Evolutionary conservation across 2,797 vertebrate species (phyloP), one percentile per base, ranked within the genome.

Genomic region (Arctocebus calabarensis): DNA sequence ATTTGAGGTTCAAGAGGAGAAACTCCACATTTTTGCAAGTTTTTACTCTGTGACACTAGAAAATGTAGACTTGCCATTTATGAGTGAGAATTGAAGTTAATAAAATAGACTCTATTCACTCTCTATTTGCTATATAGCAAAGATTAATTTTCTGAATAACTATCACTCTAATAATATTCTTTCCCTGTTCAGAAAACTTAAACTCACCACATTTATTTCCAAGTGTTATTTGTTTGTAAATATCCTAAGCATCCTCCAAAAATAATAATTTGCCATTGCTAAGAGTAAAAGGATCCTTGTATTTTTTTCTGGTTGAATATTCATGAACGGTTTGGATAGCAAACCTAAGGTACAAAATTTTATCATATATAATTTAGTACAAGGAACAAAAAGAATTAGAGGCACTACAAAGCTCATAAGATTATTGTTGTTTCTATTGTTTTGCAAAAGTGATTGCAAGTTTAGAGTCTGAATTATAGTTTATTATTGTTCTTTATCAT

Each of bases 231-330:
- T 94, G 81, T 96, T 96, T 96, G 70, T 79, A 92, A 91, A 93
- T 94, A 96, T 61, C 61, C 79, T 92, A 40, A 48, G 34, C 27
- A 32, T 61, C 75, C 32, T 94, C 40, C 84, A 77, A 96, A 90
- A 94, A 92, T 40, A 96, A 75, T 96, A 95, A 95, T 94, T 94
- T 92, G n/a, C 57, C 34, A 81, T 48, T 64, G 87, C 12, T 2
- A 34, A 52, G 20, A 94, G 68, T 73, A 84, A 92, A 95, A 90
- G 48, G 23, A 82, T 62, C 10, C 62, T 22, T 84, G 45, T 82
- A 32, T 88, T 94, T 95, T 94, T 94, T 89, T 85, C 88, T 82
- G 70, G 40, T 75, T 95, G 86, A 91, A 92, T 95, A 96, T 95
- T 92, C 75, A 91, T 70, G 74, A 40, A 91, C 14, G 91, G 32